Evolutionary conservation across 1,140 invertebrate species (phyloP), one percentile per base, ranked within the genome.

Genomic region (Dreissena polymorpha): DNA sequence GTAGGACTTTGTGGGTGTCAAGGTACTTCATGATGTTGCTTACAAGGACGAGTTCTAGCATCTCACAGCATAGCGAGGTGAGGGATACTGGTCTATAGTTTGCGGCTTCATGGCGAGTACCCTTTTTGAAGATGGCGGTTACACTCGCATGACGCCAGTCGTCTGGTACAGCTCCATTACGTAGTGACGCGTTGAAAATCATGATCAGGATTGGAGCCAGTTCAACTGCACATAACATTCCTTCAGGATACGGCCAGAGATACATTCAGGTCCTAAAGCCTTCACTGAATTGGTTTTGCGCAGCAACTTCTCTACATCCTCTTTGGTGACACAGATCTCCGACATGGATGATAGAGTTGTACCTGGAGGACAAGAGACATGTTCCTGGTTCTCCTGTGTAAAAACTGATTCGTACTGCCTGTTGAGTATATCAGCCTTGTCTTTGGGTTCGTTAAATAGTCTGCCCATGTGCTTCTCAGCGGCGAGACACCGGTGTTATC

Each of bases 111-210:
- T 51, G 63, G 27, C 67, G 71, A 5, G 29, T 49, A 21, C 83
- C 83, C 57, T 85, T 86, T 64, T 85, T 86, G 25, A 55, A 84
- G n/a, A 86, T 65, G 18, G 76, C 72, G 18, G 75, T 64, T 27
- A 83, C 50, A 16, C 21, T 73, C n/a, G 69, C 84, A 16, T n/a
- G 6, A 3, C 16, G 18, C 67, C 23, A 39, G 18, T 21, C 18
- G 18, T n/a, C 29, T 68, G 67, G 77, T 6, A 83, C 78, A n/a
- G 57, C 70, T 23, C 79, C 84, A 29, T 68, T 73, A 10, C 60
- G 21, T 23, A 82, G 13, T 18, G 78, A 81, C 21, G 21, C 29
- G 12, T 23, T 70, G 49, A 85, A 85, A 7, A 83, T 81, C 8
- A 39, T 0, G 14, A 49, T 49, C 13, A 78, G 73, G 49, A 77